phyloP scores from a whole-genome alignment of 2,113 vertebrate genomes.

The Dicrurus megarhynchus region DNA sequence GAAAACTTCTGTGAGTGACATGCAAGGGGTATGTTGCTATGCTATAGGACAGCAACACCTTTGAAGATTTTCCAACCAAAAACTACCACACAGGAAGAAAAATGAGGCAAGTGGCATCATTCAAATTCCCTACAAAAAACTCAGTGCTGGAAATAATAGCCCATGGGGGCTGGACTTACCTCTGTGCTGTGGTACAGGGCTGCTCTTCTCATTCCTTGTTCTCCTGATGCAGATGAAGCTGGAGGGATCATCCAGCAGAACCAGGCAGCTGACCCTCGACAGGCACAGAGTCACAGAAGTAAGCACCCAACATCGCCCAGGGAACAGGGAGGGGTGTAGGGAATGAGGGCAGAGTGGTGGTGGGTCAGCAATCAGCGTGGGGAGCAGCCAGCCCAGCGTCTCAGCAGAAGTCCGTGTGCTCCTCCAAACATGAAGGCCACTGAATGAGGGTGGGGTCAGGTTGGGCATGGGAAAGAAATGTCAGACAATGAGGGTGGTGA shows the following conservation, averaged over 20 bases:
- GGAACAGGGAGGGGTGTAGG: not conserved
- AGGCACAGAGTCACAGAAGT: not conserved
- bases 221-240: not conserved
- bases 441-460: not conserved
- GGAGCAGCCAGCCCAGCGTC: not conserved
- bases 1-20: no score
- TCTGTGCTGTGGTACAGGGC: not conserved
- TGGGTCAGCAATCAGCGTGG: not conserved
- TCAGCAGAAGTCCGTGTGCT: not conserved
- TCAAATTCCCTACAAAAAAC: not conserved
- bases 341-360: not conserved
- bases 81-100: not conserved
- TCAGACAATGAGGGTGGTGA: not conserved
- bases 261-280: not conserved
- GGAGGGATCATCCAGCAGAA: not conserved
- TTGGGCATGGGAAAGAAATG: not conserved
- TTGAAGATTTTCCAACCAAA: not conserved
- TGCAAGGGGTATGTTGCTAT: no score
- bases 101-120: not conserved
- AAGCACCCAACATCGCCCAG: not conserved
- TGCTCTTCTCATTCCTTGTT: not conserved
- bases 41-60: no score
- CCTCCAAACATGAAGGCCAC: not conserved
- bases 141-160: not conserved
- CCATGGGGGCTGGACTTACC: not conserved